Conservation (phyloP, 2,888 invertebrate species). For the Geophilus truncorum region DNA sequence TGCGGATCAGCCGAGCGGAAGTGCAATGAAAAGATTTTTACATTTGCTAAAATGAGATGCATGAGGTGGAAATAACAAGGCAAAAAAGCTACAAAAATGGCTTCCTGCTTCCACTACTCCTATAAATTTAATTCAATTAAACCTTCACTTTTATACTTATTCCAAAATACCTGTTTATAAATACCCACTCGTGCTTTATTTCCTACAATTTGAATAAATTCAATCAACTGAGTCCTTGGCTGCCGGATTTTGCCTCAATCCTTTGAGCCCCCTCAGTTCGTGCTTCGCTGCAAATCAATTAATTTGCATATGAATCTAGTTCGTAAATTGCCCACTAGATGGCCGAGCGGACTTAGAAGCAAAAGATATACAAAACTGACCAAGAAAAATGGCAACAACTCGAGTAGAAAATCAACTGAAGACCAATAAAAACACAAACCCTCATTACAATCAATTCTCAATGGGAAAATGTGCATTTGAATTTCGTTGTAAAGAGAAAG, state of each 20-base stretch:
- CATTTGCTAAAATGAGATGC: not conserved
- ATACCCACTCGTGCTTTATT: not conserved
- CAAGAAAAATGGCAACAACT: not conserved
- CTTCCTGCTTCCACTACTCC: not conserved
- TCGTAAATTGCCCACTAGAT: slow-evolving; percentile 1
- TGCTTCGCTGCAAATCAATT: slow-evolving; percentile 7
- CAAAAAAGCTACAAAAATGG: not conserved
- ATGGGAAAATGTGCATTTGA: not conserved
- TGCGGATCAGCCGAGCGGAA: not conserved
- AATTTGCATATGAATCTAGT: slow-evolving; percentile 11
- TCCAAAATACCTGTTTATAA: not conserved
- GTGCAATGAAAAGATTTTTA: slow-evolving; percentile 7
- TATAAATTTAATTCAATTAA: no score
- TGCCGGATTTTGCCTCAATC: not conserved
- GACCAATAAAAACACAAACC: not conserved
- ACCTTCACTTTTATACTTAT: not conserved
- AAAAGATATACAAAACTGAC: not conserved
- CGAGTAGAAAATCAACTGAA: not conserved
- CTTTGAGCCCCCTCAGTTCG: not conserved
- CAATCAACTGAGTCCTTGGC: not conserved
- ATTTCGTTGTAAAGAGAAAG: not conserved
- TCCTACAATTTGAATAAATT: slow-evolving; percentile 1
- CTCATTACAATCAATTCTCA: not conserved
- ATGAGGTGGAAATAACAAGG: not conserved
- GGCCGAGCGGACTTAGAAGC: not conserved